Evolutionary conservation across 2,113 vertebrate species (phyloP).

Genomic region (Cygnus atratus): DNA sequence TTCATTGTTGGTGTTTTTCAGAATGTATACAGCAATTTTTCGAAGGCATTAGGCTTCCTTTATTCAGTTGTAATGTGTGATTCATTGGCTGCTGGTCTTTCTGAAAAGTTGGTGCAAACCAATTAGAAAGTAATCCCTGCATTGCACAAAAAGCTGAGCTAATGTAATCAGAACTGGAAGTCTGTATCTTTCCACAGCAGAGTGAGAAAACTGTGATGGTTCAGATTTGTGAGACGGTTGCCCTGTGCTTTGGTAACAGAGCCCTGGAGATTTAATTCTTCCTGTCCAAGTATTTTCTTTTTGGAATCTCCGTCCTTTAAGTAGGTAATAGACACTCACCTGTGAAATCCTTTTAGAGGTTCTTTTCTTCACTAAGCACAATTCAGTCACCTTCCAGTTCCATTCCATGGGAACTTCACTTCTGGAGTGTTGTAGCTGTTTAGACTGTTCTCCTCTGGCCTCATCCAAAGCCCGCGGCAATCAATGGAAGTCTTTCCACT

Average conservation of each 20-base stretch:
- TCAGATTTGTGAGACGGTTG: background rate
- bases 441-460: background rate
- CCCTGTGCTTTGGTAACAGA: background rate
- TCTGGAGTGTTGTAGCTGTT: background rate
- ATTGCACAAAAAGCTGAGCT: background rate
- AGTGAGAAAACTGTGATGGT: background rate
- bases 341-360: background rate
- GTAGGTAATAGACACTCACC: background rate
- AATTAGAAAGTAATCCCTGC: background rate
- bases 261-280: background rate
- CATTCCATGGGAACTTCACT: background rate
- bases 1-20: constrained; percentile 9
- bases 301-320: background rate
- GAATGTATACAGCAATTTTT: background rate
- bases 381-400: background rate
- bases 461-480: background rate
- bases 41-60: background rate
- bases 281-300: background rate
- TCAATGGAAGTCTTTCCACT: background rate
- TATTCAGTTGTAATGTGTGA: background rate
- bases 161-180: background rate
- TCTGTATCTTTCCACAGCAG: background rate
- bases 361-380: background rate
- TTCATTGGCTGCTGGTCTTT: background rate
- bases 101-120: background rate